Conservation (phyloP, 2,888 invertebrate genomes). For the Trichopoda pennipes region DNA sequence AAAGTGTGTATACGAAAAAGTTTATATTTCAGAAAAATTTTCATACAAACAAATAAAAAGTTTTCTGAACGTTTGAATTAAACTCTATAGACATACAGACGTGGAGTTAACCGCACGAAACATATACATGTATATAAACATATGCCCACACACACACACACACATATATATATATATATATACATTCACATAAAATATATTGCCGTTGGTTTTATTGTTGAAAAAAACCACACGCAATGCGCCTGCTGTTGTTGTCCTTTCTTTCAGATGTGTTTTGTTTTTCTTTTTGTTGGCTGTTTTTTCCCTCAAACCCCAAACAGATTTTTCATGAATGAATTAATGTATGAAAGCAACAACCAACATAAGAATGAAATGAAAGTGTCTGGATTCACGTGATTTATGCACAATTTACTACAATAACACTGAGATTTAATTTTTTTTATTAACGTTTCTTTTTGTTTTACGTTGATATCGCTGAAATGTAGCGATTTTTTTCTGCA, state of each 20-base stretch:
- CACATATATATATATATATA: too few species aligned
- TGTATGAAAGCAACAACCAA: conserved; percentile 40
- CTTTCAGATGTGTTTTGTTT: conserved; percentile 38
- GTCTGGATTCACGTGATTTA: conserved; percentile 66
- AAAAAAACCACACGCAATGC: conserved; percentile 49
- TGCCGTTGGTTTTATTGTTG: conserved; percentile 46
- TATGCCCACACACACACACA: background rate
- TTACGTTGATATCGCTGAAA: conserved; percentile 7
- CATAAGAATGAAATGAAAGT: conserved; percentile 63
- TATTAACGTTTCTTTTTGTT: conserved; percentile 17
- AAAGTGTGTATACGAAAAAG: conserved; percentile 8
- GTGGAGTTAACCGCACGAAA: conserved; percentile 39
- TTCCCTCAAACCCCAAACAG: conserved; percentile 52
- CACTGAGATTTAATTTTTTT: conserved; percentile 52
- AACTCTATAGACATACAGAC: conserved; percentile 30
- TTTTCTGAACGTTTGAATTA: conserved; percentile 19
- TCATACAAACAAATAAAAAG: conserved; percentile 41
- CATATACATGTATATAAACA: conserved; percentile 17
- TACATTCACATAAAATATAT: conserved; percentile 42
- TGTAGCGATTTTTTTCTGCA: conserved; percentile 17
- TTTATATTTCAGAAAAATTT: conserved; percentile 43
- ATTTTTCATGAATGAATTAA: conserved; percentile 66
- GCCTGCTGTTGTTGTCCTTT: conserved; percentile 57
- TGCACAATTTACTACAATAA: conserved; percentile 66
- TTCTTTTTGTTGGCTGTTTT: conserved; percentile 14